Evolutionary conservation across 1,140 invertebrate species (phyloP), one percentile per base, ranked within the genome.

Genomic region (Tetramorium parvispinum): DNA sequence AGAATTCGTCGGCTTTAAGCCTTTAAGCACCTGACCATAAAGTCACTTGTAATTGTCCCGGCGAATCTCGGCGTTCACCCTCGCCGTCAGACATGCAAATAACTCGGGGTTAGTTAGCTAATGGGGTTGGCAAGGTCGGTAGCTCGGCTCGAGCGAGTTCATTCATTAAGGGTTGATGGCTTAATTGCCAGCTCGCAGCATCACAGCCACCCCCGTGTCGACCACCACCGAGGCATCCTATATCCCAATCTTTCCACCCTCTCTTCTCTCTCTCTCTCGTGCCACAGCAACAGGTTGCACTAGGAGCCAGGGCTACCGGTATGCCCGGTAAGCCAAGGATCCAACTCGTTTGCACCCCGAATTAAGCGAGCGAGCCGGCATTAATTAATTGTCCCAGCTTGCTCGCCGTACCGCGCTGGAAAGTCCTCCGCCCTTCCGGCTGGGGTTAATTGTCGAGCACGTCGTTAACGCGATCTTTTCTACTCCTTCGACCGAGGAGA

Each of bases 101-200:
- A 95, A 94, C 94, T 94, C 93, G 93, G 94, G 94, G 94, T 95
- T 95, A 95, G 94, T 95, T 95, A 94, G 94, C 94, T 95, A 95
- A 95, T 95, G 93, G 94, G 93, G 93, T 93, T 94, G 88, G 88
- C 88, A 89, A 91, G 90, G 91, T 91, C 91, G 92, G 88, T 91
- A 90, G 70, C 88, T 77, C 85, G 51, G 70, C 65, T 88, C 89
- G 89, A 92, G 90, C 92, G 91, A 94, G 92, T 94, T 95, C 93
- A 94, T 95, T 95, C 94, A 95, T 95, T 95, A 95, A 94, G 89
- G 94, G 94, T 94, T 95, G 94, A 95, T 94, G 93, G 93, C 93
- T 95, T 95, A 95, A 95, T 95, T 95, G 94, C 93, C 94, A 91
- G 93, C 93, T 94, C 92, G 91, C 93, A 94, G 94, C 93, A 94